Evolutionary conservation across 1,140 invertebrate species (phyloP).

Genomic region (Metopolophium dirhodum): DNA sequence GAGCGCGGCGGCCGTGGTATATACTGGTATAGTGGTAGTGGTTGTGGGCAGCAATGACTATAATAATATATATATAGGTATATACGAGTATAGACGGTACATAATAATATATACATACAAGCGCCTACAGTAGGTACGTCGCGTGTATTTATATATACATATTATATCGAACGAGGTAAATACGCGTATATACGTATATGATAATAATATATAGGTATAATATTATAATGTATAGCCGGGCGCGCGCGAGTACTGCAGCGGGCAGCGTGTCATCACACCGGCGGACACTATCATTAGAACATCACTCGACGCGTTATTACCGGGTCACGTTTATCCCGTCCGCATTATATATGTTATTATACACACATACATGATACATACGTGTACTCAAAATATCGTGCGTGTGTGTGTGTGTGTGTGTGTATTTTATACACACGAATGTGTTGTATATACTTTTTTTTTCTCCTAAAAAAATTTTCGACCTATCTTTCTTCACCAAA

Average conservation of each 20-base stretch:
- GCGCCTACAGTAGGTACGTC: too few species aligned
- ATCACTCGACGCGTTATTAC: constrained; percentile 45
- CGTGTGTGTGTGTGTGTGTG: neutral
- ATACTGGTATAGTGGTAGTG: too few species aligned
- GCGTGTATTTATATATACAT: too few species aligned
- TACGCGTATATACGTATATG: too few species aligned
- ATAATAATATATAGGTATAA: neutral
- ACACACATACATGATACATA: too few species aligned
- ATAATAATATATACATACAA: too few species aligned
- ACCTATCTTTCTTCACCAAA: constrained; percentile 2
- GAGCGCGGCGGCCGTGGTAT: too few species aligned
- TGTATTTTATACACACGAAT: neutral
- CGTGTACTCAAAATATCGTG: neutral
- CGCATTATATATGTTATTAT: constrained; percentile 5
- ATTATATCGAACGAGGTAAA: neutral
- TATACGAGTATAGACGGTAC: too few species aligned
- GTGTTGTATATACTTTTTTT: constrained; percentile 1
- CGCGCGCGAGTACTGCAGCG: neutral
- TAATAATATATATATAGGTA: too few species aligned
- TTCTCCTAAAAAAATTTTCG: neutral
- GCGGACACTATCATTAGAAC: constrained; percentile 47
- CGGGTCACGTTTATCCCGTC: constrained; percentile 47
- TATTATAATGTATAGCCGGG: neutral
- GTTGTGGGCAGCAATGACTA: too few species aligned
- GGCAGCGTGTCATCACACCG: constrained; percentile 41